phyloP scores from a whole-genome alignment of 2,888 invertebrate species.

The Norana najaformis region DNA sequence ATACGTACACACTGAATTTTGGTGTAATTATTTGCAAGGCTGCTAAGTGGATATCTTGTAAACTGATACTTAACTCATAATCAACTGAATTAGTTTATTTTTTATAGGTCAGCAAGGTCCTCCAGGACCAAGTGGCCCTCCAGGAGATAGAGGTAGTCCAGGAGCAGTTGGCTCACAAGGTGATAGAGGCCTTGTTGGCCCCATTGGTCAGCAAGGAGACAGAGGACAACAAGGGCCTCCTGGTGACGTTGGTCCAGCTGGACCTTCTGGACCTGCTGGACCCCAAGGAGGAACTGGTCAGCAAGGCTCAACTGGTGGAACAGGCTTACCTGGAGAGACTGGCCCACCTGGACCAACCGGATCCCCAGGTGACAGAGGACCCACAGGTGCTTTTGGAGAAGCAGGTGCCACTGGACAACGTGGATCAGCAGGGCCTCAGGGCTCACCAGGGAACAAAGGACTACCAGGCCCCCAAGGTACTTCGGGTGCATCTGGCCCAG shows the following conservation, averaged over 20 bases:
- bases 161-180: not conserved
- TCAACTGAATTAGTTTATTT: not conserved
- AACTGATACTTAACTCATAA: too few relatives aligned
- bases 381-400: not conserved
- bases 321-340: slow-evolving; percentile 40
- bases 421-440: slow-evolving; percentile 21
- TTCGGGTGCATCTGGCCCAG: not conserved
- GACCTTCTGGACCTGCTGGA: slow-evolving; percentile 9
- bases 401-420: slow-evolving; percentile 16
- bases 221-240: slow-evolving; percentile 28
- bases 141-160: slow-evolving; percentile 10
- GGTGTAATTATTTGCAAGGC: not conserved
- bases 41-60: not conserved
- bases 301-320: slow-evolving; percentile 33
- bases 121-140: slow-evolving; percentile 30
- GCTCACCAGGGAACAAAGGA: not conserved
- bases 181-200: slow-evolving; percentile 27
- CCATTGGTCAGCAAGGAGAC: slow-evolving; percentile 28
- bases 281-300: slow-evolving; percentile 24
- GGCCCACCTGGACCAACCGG: slow-evolving; percentile 14
- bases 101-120: slow-evolving; percentile 33
- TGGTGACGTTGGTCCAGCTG: slow-evolving; percentile 21
- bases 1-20: too few relatives aligned
- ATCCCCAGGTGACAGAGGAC: slow-evolving; percentile 24
- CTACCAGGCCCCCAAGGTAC: not conserved